A percentile compares a stretch with the other conserved stretches of the same genome.
Conservation (phyloP, 1,140 invertebrate species). For the Cydia fagiglandana region DNA sequence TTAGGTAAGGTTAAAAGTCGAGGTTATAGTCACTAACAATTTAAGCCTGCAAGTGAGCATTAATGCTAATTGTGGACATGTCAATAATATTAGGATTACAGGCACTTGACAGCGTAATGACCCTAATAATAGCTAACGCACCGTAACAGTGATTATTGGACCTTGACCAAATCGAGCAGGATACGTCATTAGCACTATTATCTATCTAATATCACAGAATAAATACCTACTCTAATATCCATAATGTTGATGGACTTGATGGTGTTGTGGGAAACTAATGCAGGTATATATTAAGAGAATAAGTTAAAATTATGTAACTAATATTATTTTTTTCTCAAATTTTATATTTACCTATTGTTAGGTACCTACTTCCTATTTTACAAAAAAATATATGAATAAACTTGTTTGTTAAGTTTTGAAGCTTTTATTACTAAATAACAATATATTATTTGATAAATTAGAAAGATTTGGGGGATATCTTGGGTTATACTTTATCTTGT, state of each 20-base stretch:
- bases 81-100: constrained; percentile 2
- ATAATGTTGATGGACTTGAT: neutral
- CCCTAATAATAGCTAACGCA: neutral
- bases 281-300: neutral
- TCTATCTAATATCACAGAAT: neutral
- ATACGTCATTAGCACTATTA: neutral
- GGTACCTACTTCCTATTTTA: too few species aligned
- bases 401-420: too few species aligned
- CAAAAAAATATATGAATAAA: too few species aligned
- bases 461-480: too few species aligned
- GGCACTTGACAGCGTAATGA: constrained; percentile 11
- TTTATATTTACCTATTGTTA: too few species aligned
- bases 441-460: too few species aligned
- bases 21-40: neutral
- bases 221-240: neutral
- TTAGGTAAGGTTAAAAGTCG: too few species aligned
- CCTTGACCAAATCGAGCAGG: constrained; percentile 12
- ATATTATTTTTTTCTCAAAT: too few species aligned
- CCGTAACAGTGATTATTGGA: neutral
- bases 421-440: too few species aligned
- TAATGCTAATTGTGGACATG: neutral
- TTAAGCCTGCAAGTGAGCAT: neutral
- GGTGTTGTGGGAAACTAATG: neutral
- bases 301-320: too few species aligned
- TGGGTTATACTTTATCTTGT: too few species aligned